Conservation (phyloP, 2,113 vertebrate genomes). For the Dolichallabes microphthalmus region DNA sequence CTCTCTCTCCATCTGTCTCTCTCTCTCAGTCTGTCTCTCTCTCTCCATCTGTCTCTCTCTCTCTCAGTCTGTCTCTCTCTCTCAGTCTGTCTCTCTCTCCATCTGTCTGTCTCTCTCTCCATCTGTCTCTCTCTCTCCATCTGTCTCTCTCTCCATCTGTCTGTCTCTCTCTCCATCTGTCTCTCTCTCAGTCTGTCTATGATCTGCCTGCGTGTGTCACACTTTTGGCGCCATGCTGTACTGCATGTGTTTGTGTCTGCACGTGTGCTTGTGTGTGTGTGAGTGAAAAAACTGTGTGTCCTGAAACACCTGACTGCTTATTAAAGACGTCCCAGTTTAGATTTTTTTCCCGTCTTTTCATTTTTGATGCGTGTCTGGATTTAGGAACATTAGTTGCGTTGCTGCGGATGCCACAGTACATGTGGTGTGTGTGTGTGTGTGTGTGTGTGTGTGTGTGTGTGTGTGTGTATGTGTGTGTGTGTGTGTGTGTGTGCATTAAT, state of each 20-base stretch:
- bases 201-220: too few relatives aligned
- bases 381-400: neutral
- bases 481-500: conserved; percentile 13
- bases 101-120: too few relatives aligned
- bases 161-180: conserved; percentile 1
- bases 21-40: neutral
- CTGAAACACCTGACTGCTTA: neutral
- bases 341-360: conserved; percentile 7
- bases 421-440: conserved; percentile 14
- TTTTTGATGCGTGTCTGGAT: conserved; percentile 11
- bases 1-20: neutral
- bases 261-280: neutral
- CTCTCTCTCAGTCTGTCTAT: neutral
- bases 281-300: neutral
- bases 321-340: conserved; percentile 5
- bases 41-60: too few relatives aligned
- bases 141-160: conserved; percentile 36
- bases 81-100: too few relatives aligned
- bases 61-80: too few relatives aligned
- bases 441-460: neutral
- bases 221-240: neutral
- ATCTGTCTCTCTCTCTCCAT: conserved; percentile 33
- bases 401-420: too few relatives aligned
- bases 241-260: neutral
- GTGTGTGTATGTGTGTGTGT: conserved; percentile 6